Conservation (phyloP, 2,797 vertebrate species). For the Brotula barbata region DNA sequence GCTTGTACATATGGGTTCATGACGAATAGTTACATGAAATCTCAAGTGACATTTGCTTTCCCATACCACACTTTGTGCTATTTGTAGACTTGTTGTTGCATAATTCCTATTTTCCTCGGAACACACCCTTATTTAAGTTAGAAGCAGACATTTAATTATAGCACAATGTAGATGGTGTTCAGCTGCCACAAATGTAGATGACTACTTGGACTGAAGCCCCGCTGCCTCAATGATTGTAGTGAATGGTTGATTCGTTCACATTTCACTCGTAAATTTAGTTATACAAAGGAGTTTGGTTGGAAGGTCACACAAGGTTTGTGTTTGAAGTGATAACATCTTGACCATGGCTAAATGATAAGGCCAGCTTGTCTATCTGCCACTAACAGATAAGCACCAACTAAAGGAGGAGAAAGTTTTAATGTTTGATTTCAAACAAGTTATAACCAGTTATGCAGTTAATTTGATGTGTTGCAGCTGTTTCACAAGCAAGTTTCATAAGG, state of each 20-base stretch:
- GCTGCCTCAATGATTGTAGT: background rate
- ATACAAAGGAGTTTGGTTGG: background rate
- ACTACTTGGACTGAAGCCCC: background rate
- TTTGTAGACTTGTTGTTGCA: no score
- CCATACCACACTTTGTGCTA: background rate
- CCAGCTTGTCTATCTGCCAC: background rate
- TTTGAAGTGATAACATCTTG: background rate
- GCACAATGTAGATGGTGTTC: background rate
- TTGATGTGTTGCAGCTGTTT: conserved; percentile 14
- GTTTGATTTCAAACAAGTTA: background rate
- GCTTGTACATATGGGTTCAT: background rate
- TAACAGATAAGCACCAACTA: background rate
- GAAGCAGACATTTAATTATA: conserved; percentile 5
- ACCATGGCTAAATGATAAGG: background rate
- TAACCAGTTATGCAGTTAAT: background rate
- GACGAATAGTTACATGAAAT: background rate
- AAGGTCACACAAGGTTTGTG: background rate
- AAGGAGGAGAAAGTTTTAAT: conserved; percentile 38
- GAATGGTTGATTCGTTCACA: background rate
- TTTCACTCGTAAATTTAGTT: background rate
- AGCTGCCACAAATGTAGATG: background rate
- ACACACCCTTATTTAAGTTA: background rate
- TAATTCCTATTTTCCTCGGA: no score
- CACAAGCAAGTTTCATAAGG: background rate
- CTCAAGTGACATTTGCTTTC: background rate